phyloP scores from a whole-genome alignment of 2,888 invertebrate genomes.

The Rapana venosa region DNA sequence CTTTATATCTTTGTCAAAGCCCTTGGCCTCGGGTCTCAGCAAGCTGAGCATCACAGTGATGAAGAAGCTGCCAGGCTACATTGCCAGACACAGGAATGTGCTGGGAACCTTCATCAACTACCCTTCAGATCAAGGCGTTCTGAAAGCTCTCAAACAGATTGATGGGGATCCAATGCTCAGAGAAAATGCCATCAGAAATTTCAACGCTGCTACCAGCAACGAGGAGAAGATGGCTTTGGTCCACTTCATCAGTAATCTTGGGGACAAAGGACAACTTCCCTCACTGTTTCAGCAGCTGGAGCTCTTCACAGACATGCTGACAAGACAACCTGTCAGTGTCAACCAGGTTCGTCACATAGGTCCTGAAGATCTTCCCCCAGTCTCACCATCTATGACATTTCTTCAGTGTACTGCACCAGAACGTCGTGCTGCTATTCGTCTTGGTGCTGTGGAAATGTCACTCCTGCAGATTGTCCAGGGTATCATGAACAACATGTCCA shows the following conservation, averaged over 20 bases:
- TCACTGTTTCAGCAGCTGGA: slow-evolving; percentile 31
- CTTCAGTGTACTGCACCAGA: background rate
- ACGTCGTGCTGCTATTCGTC: slow-evolving; percentile 28
- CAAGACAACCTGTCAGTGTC: slow-evolving; percentile 25
- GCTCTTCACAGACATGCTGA: slow-evolving; percentile 17
- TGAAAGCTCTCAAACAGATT: slow-evolving; percentile 22
- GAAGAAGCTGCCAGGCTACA: slow-evolving; percentile 39
- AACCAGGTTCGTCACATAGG: slow-evolving; percentile 10
- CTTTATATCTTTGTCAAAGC: background rate
- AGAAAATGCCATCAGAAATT: background rate
- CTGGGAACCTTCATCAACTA: slow-evolving; percentile 41
- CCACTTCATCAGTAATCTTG: background rate
- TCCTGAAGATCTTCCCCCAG: slow-evolving; percentile 21
- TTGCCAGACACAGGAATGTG: slow-evolving; percentile 21
- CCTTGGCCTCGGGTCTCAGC: background rate
- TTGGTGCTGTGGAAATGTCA: slow-evolving; percentile 35
- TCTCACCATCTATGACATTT: background rate
- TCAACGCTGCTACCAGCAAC: slow-evolving; percentile 16
- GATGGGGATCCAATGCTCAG: background rate
- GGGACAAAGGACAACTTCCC: background rate
- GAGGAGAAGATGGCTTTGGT: slow-evolving; percentile 33
- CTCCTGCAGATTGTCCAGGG: slow-evolving; percentile 13
- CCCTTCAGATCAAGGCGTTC: slow-evolving; percentile 42
- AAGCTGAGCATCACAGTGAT: slow-evolving; percentile 34
- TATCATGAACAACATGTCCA: slow-evolving; percentile 33